These are phyloP conservation scores for Scaptomyza reducta DNA, from an alignment of 2,888 invertebrate species.

Conservation along the genomic window DNA sequence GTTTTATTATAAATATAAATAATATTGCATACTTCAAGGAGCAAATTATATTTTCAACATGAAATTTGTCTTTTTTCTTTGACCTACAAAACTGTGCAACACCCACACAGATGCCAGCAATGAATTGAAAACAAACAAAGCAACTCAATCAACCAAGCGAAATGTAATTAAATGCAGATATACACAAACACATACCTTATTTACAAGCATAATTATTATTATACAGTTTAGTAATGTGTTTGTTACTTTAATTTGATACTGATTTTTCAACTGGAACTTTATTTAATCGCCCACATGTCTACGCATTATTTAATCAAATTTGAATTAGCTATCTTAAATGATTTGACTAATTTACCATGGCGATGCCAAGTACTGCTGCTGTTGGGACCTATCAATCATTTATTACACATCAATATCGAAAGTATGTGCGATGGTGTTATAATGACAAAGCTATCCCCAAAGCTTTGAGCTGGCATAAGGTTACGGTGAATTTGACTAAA, in stretches of 20 bases:
- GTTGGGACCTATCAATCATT: slow-evolving; percentile 8
- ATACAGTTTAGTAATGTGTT: not conserved
- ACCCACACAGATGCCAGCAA: slow-evolving; percentile 43
- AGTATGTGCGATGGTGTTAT: not conserved
- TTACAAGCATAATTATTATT: slow-evolving; percentile 1
- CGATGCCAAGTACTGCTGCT: not conserved
- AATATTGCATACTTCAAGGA: not conserved
- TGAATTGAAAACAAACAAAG: slow-evolving; percentile 46
- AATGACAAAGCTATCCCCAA: slow-evolving; percentile 5
- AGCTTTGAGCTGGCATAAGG: not conserved
- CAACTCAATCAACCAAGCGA: slow-evolving; percentile 38
- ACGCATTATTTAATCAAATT: slow-evolving; percentile 36
- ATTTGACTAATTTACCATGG: slow-evolving; percentile 8
- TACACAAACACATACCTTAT: slow-evolving; percentile 3
- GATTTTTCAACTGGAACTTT: not conserved
- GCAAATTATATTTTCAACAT: not conserved
- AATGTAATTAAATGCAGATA: slow-evolving; percentile 55
- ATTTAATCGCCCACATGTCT: not conserved
- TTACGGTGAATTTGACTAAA: not conserved
- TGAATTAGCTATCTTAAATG: slow-evolving; percentile 28
- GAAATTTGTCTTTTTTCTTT: not conserved
- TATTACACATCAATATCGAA: not conserved
- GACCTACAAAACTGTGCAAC: slow-evolving; percentile 22
- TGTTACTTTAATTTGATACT: not conserved
- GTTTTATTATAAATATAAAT: not conserved